phyloP scores from a whole-genome alignment of 2,888 invertebrate species.

The Latheticus oryzae region DNA sequence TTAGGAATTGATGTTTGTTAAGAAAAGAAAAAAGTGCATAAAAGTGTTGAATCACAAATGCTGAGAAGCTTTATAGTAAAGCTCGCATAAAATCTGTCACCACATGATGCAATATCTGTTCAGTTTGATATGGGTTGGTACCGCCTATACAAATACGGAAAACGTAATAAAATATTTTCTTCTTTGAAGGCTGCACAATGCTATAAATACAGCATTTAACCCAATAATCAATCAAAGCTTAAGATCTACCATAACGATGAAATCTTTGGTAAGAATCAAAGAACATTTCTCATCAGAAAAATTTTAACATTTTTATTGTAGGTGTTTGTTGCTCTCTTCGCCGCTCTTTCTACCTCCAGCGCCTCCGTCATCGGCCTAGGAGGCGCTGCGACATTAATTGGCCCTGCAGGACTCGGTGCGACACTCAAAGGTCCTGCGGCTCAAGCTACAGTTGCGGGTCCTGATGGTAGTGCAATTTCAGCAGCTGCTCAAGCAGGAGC shows the following conservation, averaged over 20 bases:
- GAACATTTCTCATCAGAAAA: conserved; percentile 3
- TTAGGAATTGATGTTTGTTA: neutral
- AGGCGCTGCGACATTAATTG: conserved; percentile 43
- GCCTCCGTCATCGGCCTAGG: conserved; percentile 41
- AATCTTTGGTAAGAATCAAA: conserved; percentile 48
- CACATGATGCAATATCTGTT: conserved; percentile 32
- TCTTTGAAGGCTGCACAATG: conserved; percentile 26
- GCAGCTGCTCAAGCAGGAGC: conserved; percentile 58
- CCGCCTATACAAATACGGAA: conserved; percentile 33
- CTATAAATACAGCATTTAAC: conserved; percentile 19
- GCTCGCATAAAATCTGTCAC: conserved; percentile 6
- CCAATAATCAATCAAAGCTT: conserved; percentile 23
- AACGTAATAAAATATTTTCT: conserved; percentile 25
- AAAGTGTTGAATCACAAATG: too few species aligned
- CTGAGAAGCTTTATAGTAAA: too few species aligned
- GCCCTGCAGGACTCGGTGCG: conserved; percentile 39
- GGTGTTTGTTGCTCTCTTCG: conserved; percentile 35
- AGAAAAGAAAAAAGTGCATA: too few species aligned
- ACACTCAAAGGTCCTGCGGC: conserved; percentile 50
- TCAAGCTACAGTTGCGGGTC: conserved; percentile 48
- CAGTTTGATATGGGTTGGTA: conserved; percentile 25
- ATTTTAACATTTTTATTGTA: conserved; percentile 8
- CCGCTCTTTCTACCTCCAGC: conserved; percentile 34
- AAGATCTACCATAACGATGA: conserved; percentile 45
- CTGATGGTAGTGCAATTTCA: conserved; percentile 64